Conservation (phyloP, 2,113 vertebrate genomes). For the Taurulus bubalis region DNA sequence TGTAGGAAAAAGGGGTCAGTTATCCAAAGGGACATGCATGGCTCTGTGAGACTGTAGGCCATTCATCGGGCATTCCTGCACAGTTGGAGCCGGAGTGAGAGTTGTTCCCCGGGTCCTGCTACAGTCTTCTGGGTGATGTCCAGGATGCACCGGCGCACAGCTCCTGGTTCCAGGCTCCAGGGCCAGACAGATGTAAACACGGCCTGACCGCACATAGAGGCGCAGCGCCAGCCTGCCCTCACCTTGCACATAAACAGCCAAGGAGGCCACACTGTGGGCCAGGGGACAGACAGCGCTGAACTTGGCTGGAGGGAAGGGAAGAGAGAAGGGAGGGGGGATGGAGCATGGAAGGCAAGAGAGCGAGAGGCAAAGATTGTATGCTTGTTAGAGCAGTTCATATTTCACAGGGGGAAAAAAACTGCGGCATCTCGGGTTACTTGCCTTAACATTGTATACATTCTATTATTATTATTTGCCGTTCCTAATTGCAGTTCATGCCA, state of each 20-base stretch:
- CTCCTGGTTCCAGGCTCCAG: constrained; percentile 70
- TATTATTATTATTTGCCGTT: constrained; percentile 61
- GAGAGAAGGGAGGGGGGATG: neutral
- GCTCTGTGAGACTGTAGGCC: constrained; percentile 49
- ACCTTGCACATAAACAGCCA: constrained; percentile 72
- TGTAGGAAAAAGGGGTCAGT: constrained; percentile 49
- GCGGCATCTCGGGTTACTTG: constrained; percentile 29
- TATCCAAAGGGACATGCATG: constrained; percentile 52
- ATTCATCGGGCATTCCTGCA: constrained; percentile 48
- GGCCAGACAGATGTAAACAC: constrained; percentile 82
- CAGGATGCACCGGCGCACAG: constrained; percentile 61
- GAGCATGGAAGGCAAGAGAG: constrained; percentile 16
- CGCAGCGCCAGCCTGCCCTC: constrained; percentile 70
- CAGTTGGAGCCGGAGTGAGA: constrained; percentile 36
- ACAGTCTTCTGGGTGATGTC: constrained; percentile 64
- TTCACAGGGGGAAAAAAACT: constrained; percentile 15
- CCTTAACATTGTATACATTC: constrained; percentile 50
- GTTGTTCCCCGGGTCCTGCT: constrained; percentile 47
- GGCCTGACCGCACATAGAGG: constrained; percentile 74
- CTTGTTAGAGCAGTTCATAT: constrained; percentile 60
- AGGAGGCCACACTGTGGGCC: constrained; percentile 64
- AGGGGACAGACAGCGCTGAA: constrained; percentile 61
- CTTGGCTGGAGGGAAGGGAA: constrained; percentile 48
- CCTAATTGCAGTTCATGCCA: constrained; percentile 72
- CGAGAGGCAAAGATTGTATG: constrained; percentile 44